Conservation (phyloP, 2,113 vertebrate genomes). For the Columba janthina region DNA sequence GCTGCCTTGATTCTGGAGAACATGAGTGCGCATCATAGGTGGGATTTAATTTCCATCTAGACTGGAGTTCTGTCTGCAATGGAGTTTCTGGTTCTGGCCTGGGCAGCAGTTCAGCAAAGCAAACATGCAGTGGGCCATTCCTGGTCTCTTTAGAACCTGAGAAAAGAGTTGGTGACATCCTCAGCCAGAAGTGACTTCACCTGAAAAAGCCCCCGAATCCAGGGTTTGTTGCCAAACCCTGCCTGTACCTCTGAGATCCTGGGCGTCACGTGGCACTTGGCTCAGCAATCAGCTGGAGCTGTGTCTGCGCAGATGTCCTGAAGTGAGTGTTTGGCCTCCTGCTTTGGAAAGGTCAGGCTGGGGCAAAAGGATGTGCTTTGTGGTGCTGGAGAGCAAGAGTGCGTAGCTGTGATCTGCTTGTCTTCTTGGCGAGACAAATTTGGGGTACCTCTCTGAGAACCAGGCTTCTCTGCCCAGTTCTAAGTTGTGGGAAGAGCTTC, state of each 20-base stretch:
- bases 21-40: accelerated
- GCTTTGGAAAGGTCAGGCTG: not conserved
- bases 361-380: not conserved
- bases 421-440: not conserved
- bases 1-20: not conserved
- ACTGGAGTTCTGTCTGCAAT: not conserved
- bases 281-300: not conserved
- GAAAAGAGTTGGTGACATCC: not conserved
- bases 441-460: not conserved
- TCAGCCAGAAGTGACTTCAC: not conserved
- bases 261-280: not conserved
- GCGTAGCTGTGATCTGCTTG: not conserved
- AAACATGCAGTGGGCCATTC: not conserved
- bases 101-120: not conserved
- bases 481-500: not conserved
- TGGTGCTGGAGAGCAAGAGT: not conserved
- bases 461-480: not conserved
- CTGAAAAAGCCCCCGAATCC: not conserved
- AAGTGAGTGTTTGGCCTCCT: not conserved
- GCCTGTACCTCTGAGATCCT: not conserved
- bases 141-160: not conserved
- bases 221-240: not conserved
- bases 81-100: not conserved
- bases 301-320: not conserved
- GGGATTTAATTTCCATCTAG: not conserved